These are phyloP conservation scores for Hypsibius dujardini DNA, from an alignment of 1,140 invertebrate genomes.

Conservation along the genomic window DNA sequence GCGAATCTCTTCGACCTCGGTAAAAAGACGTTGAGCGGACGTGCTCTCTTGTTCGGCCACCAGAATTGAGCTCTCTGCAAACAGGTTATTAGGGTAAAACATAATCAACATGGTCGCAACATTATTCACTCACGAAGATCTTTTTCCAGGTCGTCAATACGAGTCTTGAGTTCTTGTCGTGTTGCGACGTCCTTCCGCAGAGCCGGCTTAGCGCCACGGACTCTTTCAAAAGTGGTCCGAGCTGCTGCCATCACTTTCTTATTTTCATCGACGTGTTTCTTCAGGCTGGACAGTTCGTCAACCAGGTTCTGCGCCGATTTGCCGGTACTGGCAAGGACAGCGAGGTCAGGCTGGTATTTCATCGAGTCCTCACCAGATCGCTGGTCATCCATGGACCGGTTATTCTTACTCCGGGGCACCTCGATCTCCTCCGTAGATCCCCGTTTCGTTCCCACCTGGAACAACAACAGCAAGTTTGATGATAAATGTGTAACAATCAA, in stretches of 20 bases:
- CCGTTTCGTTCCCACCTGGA: too few species aligned
- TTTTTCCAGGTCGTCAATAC: conserved; percentile 29
- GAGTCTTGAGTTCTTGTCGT: conserved; percentile 25
- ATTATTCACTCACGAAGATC: conserved; percentile 32
- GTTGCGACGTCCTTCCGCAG: conserved; percentile 19
- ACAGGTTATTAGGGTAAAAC: neutral
- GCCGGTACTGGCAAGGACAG: conserved; percentile 29
- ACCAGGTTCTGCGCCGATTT: conserved; percentile 22
- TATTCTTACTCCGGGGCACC: neutral
- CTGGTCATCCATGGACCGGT: conserved; percentile 23
- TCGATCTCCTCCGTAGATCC: neutral
- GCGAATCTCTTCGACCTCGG: conserved; percentile 12
- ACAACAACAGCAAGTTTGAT: too few species aligned
- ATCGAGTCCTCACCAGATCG: conserved; percentile 27
- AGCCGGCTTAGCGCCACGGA: conserved; percentile 14
- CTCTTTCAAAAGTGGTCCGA: conserved; percentile 18
- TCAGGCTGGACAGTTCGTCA: conserved; percentile 22
- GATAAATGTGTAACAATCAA: too few species aligned
- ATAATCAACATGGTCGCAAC: neutral
- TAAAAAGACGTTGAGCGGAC: neutral
- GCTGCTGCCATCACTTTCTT: conserved; percentile 22
- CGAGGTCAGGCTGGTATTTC: conserved; percentile 28
- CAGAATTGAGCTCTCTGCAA: neutral
- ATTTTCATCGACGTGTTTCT: conserved; percentile 24
- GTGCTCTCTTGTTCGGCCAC: conserved; percentile 1